Percentiles rank a stretch among this genome's conserved stretches.
Evolutionary conservation across 2,888 invertebrate species (phyloP).

Genomic region (Belgica antarctica): DNA sequence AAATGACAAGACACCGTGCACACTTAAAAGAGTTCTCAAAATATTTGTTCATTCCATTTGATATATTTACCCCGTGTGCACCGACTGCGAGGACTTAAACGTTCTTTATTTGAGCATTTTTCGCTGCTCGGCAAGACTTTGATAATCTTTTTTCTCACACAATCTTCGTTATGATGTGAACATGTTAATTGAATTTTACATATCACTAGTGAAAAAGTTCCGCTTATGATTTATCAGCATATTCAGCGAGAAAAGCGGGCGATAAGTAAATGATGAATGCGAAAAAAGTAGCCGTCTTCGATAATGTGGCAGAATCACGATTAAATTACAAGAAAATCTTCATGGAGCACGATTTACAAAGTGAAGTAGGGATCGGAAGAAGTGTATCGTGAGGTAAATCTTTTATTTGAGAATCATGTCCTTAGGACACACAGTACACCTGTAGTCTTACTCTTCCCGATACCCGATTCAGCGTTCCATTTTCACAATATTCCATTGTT

Average conservation of each 20-base stretch:
- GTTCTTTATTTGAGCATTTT: not conserved
- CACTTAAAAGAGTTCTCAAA: conserved; percentile 11
- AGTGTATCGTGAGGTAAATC: not conserved
- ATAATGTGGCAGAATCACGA: conserved; percentile 39
- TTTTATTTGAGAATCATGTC: not conserved
- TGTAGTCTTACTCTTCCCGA: not conserved
- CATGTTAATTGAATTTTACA: conserved; percentile 41
- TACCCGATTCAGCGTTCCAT: not conserved
- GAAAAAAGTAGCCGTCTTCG: not conserved
- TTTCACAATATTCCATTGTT: not conserved
- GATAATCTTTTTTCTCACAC: not conserved
- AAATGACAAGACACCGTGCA: not conserved
- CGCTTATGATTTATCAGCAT: conserved; percentile 28
- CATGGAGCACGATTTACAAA: not conserved
- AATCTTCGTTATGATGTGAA: conserved; percentile 16
- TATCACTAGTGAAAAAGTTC: conserved; percentile 14
- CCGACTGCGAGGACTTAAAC: not conserved
- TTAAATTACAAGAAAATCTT: conserved; percentile 11
- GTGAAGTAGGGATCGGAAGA: no score
- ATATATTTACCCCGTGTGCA: no score
- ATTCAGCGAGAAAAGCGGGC: not conserved
- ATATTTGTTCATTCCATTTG: not conserved
- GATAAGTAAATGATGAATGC: conserved; percentile 32
- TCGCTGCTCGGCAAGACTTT: no score
- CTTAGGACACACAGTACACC: conserved; percentile 25